Evolutionary conservation across 2,113 vertebrate species (phyloP).

Genomic region (Cynopterus brachyotis): DNA sequence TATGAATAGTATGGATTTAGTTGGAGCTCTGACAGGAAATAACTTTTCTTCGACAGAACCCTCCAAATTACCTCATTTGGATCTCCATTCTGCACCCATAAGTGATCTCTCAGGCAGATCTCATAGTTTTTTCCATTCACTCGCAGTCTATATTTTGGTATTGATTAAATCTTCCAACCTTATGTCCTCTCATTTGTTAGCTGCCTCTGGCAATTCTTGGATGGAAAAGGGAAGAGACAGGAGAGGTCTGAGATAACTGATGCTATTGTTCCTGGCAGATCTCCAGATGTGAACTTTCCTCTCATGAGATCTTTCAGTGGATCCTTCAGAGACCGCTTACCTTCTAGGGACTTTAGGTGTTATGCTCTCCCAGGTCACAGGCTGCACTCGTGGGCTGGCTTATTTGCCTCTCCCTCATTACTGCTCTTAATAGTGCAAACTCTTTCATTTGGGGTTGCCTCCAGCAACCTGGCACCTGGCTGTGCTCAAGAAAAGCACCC

Average conservation of each 20-base stretch:
- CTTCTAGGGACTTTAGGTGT: not conserved
- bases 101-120: not conserved
- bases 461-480: not conserved
- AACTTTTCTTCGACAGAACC: not conserved
- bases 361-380: not conserved
- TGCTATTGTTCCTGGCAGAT: not conserved
- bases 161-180: not conserved
- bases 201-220: not conserved
- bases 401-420: not conserved
- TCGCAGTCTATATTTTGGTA: not conserved
- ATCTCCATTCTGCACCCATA: not conserved
- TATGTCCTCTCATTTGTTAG: not conserved
- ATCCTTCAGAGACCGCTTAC: not conserved
- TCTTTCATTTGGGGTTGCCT: not conserved
- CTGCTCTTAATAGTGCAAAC: not conserved
- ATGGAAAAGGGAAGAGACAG: not conserved
- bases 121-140: not conserved
- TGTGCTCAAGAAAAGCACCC: not conserved
- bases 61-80: not conserved
- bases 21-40: not conserved
- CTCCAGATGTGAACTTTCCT: not conserved
- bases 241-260: not conserved
- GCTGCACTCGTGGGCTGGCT: not conserved
- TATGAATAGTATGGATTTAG: not conserved
- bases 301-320: not conserved